These are phyloP conservation scores for Cercopithecus petaurista DNA, from an alignment of 2,797 vertebrate genomes.

Conservation along the genomic window DNA sequence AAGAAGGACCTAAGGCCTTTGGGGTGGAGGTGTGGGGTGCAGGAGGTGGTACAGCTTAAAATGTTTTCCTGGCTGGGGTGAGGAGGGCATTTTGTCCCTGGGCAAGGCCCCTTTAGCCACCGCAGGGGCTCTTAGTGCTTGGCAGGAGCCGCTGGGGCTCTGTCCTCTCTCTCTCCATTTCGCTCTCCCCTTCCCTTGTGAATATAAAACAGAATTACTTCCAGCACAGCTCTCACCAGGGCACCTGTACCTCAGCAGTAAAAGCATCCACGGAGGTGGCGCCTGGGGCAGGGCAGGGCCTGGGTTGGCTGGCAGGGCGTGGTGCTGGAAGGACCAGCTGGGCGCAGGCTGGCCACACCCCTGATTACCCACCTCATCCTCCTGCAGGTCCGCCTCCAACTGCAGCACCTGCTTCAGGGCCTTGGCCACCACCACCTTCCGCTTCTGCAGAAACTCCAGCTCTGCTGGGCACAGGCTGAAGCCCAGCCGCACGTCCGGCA, in stretches of 20 bases:
- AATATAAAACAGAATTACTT: not conserved
- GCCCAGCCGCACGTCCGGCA: conserved; percentile 88
- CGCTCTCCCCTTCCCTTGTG: too few species aligned
- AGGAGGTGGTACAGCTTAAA: not conserved
- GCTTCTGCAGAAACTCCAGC: conserved; percentile 87
- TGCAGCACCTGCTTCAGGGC: conserved; percentile 87
- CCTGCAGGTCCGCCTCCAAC: conserved; percentile 82
- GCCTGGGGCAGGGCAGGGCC: fast-evolving
- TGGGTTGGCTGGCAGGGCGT: fast-evolving
- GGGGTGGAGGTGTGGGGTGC: not conserved
- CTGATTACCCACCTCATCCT: conserved; percentile 83
- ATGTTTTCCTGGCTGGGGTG: not conserved
- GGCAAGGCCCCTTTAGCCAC: not conserved
- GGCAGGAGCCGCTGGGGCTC: not conserved
- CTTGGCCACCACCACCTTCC: conserved; percentile 83
- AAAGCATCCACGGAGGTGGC: not conserved
- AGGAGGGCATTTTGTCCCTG: not conserved
- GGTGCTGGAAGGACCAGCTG: not conserved
- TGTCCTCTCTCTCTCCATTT: not conserved
- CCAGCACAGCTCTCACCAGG: not conserved
- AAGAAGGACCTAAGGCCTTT: not conserved
- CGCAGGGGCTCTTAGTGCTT: not conserved
- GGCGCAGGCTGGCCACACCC: not conserved
- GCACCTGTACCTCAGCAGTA: not conserved
- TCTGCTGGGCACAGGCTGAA: conserved; percentile 88